Evolutionary conservation across 2,888 invertebrate species (phyloP).

Genomic region (Drosophila flavopinicola): DNA sequence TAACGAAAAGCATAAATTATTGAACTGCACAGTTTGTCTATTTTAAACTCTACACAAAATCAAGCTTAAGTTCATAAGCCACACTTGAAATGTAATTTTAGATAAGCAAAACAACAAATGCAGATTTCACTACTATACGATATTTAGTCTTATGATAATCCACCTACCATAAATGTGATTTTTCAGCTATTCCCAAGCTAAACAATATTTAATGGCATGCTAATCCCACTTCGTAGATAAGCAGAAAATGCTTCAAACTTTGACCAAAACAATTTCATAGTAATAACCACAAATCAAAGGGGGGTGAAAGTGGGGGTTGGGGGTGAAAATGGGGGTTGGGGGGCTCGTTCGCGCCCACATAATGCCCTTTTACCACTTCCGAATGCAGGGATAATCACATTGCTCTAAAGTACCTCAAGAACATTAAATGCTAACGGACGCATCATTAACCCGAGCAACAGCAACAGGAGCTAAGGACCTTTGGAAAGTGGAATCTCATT

Average conservation of each 20-base stretch:
- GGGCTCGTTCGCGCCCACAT: no score
- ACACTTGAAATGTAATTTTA: no score
- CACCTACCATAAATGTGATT: conserved; percentile 1
- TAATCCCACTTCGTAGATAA: conserved; percentile 20
- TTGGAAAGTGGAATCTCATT: conserved; percentile 63
- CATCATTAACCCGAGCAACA: conserved; percentile 61
- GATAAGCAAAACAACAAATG: no score
- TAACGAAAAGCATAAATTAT: no score
- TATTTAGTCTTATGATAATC: neutral
- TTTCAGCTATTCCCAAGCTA: neutral
- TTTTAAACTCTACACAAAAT: no score
- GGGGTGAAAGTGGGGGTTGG: conserved; percentile 49
- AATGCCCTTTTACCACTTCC: neutral
- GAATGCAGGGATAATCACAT: conserved; percentile 38
- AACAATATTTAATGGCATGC: conserved; percentile 28
- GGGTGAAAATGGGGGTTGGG: no score
- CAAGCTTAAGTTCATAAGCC: no score
- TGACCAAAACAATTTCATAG: conserved; percentile 29
- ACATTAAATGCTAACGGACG: conserved; percentile 59
- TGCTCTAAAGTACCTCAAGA: conserved; percentile 42
- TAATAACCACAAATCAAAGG: conserved; percentile 55
- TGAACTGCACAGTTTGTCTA: no score
- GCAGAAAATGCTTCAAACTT: conserved; percentile 26
- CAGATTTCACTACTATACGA: no score
- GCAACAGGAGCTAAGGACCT: conserved; percentile 11